phyloP scores from a whole-genome alignment of 2,797 vertebrate species.

The Lutra lutra region DNA sequence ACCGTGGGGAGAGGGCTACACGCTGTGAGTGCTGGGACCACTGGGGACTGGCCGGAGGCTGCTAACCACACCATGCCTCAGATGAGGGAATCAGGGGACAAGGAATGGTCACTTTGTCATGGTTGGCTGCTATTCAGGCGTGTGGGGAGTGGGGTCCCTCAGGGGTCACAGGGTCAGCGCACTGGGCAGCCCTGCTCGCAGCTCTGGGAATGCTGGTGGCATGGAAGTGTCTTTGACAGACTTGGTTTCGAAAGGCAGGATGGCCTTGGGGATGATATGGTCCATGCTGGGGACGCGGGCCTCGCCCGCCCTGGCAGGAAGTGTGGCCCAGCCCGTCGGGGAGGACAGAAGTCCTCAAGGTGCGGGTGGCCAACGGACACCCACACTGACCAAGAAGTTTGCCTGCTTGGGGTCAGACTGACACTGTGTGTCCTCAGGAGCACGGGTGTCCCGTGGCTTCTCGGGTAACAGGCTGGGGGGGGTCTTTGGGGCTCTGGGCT shows the following conservation, averaged over 20 bases:
- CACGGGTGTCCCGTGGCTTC: neutral
- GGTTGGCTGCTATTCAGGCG: neutral
- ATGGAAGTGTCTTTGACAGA: neutral
- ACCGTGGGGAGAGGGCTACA: neutral
- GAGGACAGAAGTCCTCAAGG: neutral
- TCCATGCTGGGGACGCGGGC: neutral
- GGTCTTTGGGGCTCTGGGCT: neutral
- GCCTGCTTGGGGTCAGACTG: neutral
- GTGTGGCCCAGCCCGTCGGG: neutral
- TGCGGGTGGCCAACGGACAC: neutral
- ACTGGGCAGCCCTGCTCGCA: neutral
- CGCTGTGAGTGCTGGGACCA: neutral
- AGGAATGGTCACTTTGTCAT: neutral
- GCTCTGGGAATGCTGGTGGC: neutral
- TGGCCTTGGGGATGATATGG: neutral
- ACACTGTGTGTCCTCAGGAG: neutral
- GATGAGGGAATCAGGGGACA: neutral
- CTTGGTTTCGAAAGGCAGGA: neutral
- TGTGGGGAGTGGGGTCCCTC: neutral
- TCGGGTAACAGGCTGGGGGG: neutral
- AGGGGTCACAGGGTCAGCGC: too few species aligned
- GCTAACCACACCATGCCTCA: neutral
- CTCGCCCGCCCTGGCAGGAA: neutral
- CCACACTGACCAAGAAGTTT: neutral
- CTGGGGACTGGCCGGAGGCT: neutral